phyloP scores from a whole-genome alignment of 2,113 vertebrate genomes.

The Pseudois nayaur region DNA sequence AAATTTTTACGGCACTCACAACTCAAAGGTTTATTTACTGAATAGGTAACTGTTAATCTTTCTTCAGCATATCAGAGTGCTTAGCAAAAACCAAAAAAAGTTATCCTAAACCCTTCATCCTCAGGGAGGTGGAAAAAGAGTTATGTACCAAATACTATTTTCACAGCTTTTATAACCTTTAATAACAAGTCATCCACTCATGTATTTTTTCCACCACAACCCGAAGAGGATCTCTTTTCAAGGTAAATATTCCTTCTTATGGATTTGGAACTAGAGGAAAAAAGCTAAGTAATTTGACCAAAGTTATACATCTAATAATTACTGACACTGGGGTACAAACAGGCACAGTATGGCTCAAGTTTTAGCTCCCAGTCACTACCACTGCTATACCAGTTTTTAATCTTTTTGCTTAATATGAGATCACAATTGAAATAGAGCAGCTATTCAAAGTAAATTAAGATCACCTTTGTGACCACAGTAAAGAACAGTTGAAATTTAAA shows the following conservation, averaged over 20 bases:
- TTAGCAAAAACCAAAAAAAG: slow-evolving; percentile 34
- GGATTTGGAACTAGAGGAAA: slow-evolving; percentile 2
- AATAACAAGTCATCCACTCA: neutral
- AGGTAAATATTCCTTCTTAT: neutral
- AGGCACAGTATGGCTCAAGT: neutral
- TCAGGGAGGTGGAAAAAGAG: neutral
- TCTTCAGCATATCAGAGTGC: neutral
- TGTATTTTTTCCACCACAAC: neutral
- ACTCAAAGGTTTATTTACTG: slow-evolving; percentile 13
- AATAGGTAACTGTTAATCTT: neutral
- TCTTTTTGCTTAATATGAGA: neutral
- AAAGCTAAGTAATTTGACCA: slow-evolving; percentile 24
- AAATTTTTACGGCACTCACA: neutral
- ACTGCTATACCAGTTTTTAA: neutral
- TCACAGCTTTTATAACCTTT: slow-evolving; percentile 3
- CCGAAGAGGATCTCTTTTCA: neutral
- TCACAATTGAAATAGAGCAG: neutral
- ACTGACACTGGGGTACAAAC: neutral
- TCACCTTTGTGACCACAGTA: neutral
- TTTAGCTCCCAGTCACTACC: neutral
- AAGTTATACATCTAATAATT: slow-evolving; percentile 15
- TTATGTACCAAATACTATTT: neutral
- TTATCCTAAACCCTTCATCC: neutral
- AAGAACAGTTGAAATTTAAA: neutral
- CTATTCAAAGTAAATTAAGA: neutral